Percentiles rank a stretch among this genome's conserved stretches.
These are phyloP conservation scores for Plumapathes pennacea DNA, from an alignment of 92 coral and sea anemone genomes.

Conservation along the genomic window DNA sequence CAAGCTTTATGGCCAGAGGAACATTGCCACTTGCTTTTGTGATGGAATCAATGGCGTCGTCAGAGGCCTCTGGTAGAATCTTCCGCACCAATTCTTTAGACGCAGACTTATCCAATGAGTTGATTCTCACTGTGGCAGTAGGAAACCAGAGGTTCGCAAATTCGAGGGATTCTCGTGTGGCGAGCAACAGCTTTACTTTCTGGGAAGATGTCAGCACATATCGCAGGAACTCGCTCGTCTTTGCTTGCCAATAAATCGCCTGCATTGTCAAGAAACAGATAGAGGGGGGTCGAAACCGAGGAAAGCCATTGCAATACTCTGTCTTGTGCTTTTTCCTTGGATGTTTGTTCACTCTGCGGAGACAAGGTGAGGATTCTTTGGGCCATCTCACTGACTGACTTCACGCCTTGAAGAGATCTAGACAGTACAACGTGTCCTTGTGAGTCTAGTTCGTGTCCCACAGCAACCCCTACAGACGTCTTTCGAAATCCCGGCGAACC, in stretches of 20 bases:
- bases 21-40: constrained; percentile 19
- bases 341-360: not conserved
- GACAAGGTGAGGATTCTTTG: constrained; percentile 14
- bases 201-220: constrained; percentile 4
- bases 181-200: constrained; percentile 1
- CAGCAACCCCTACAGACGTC: constrained; percentile 23
- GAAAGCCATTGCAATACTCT: constrained; percentile 7
- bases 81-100: not conserved
- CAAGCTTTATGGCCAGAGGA: constrained; percentile 25
- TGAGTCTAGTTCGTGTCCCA: constrained; percentile 11
- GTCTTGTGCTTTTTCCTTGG: not conserved
- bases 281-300: not conserved
- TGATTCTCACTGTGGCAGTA: constrained; percentile 21
- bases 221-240: constrained; percentile 9
- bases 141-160: constrained; percentile 8
- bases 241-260: constrained; percentile 32
- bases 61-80: not conserved
- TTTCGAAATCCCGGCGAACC: constrained; percentile 51
- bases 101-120: constrained; percentile 1
- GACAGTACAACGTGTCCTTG: constrained; percentile 20
- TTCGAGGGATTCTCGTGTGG: constrained; percentile 24
- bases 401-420: constrained; percentile 11
- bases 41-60: not conserved
- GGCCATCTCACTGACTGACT: constrained; percentile 12
- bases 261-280: constrained; percentile 29